Conservation (phyloP, 2,888 invertebrate species). For the Phaonia tiefii region DNA sequence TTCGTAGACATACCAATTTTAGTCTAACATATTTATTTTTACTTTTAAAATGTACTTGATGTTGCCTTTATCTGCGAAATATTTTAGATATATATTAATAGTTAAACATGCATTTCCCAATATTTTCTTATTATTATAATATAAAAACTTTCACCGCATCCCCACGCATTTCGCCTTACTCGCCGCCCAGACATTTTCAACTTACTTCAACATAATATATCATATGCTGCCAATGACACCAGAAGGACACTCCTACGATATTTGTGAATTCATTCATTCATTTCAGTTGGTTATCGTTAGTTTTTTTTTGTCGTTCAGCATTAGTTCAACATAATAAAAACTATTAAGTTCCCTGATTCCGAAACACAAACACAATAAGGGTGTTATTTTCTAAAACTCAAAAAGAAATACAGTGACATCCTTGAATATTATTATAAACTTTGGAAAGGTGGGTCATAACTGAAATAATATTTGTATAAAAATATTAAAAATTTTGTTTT, state of each 20-base stretch:
- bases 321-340: conserved; percentile 45
- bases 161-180: background rate
- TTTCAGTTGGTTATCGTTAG: background rate
- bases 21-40: no score
- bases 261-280: conserved; percentile 24
- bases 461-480: no score
- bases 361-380: no score
- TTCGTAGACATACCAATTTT: no score
- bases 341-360: conserved; percentile 16
- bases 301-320: conserved; percentile 7
- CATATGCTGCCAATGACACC: conserved; percentile 62
- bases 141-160: background rate
- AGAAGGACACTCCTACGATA: conserved; percentile 60
- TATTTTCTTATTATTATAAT: background rate
- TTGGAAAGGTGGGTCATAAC: background rate
- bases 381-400: no score
- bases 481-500: no score
- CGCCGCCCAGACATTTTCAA: background rate
- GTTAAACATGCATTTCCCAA: no score
- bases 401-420: no score
- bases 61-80: no score
- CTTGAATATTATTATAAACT: no score
- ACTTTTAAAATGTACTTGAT: no score
- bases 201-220: conserved; percentile 31
- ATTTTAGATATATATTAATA: no score